These are phyloP conservation scores for Pimpla rufipes DNA, from an alignment of 2,888 invertebrate species.

Conservation along the genomic window DNA sequence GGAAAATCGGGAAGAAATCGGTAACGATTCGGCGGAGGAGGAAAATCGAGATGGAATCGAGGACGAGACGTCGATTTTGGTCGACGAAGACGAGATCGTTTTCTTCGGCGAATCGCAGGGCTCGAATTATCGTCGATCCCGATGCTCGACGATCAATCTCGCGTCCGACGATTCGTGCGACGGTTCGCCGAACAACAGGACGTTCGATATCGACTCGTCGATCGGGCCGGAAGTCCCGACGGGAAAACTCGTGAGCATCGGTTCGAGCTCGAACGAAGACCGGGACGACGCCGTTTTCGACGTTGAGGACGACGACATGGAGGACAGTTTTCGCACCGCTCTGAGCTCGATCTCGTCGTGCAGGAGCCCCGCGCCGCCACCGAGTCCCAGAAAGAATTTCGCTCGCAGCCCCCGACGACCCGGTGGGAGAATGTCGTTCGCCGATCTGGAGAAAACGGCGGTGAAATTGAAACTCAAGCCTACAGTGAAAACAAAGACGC, in stretches of 20 bases:
- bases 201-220: neutral
- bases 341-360: neutral
- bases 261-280: slow-evolving; percentile 21
- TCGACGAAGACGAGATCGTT: too few relatives aligned
- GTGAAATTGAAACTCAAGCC: neutral
- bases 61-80: too few relatives aligned
- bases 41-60: too few relatives aligned
- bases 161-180: neutral
- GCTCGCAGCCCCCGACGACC: neutral
- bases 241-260: slow-evolving; percentile 45
- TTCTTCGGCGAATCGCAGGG: neutral
- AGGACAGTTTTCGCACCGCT: slow-evolving; percentile 35
- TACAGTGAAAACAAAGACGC: neutral
- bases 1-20: too few relatives aligned
- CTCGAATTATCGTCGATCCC: neutral
- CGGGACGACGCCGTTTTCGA: neutral
- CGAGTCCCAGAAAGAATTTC: neutral
- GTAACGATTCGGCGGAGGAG: too few relatives aligned
- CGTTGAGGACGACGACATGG: neutral
- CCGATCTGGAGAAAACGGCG: neutral
- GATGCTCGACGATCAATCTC: slow-evolving; percentile 27
- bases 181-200: neutral
- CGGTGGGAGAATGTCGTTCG: neutral
- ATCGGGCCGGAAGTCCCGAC: neutral
- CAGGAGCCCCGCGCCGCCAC: neutral